Evolutionary conservation across 2,113 vertebrate genomes (phyloP), one percentile per base, ranked within the genome.

Genomic region (Paramormyrops kingsleyae): DNA sequence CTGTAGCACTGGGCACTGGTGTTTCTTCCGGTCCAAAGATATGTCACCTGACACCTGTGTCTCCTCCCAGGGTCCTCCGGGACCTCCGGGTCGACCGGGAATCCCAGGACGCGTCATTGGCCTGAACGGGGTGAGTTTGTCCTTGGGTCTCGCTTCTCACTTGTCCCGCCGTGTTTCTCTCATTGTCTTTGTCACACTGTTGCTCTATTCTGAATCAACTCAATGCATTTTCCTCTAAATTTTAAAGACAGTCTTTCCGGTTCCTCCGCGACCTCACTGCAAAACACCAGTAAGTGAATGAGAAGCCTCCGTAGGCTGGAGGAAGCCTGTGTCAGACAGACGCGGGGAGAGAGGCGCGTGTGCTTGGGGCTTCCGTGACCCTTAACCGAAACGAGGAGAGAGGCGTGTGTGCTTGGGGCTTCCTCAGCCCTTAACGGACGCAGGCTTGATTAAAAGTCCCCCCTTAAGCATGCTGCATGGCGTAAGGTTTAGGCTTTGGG

Each of bases 221-320:
- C 80, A 92, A 90, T 86, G 31, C 47, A 74, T 90, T 95, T 91
- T 94, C 91, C 90, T 97, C 93, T 95, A 62, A 94, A 92, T 96
- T 95, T 95, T 91, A 92, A 95, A 99, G 98, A 97, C 96, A 80
- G 95, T 98, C 94, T 98, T 98, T 91, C 97, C 97, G 66, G 90
- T 98, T 87, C 96, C 97, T 92, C 94, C 95, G 93, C 95, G 98
- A 93, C 98, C 97, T 88, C 97, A 97, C 90, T 98, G 98, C 97
- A 99, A 99, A 96, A 96, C 93, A n/a, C 94, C 95, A 84, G 98
- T 99, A 97, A 99, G 98, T 98, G 86, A 90, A 88, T 80, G 90
- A 91, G 87, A 86, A 8, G 92, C 89, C 89, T 91, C 90, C 91
- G 91, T 89, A 90, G 94, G 92, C 92, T 91, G 15, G 89, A 50